These are phyloP conservation scores for Zaprionus obscuricornis DNA, from an alignment of 2,888 invertebrate species.

Conservation along the genomic window DNA sequence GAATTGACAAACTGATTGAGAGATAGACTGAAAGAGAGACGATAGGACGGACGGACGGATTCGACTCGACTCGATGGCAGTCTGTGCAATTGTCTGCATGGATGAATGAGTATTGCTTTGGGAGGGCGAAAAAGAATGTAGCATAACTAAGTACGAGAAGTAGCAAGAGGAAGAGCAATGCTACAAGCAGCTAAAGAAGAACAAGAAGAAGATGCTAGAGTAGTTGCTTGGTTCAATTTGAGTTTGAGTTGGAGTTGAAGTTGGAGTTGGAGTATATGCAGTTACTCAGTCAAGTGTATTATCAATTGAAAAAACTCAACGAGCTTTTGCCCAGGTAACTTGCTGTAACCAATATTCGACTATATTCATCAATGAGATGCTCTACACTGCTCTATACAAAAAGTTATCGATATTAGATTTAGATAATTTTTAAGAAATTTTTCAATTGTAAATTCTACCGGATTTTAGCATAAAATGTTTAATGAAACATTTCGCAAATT, in stretches of 20 bases:
- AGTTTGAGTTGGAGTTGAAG: not conserved
- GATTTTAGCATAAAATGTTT: too few species aligned
- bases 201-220: too few species aligned
- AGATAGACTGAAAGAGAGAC: conserved; percentile 28
- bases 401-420: too few species aligned
- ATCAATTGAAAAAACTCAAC: conserved; percentile 72
- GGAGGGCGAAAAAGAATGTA: too few species aligned
- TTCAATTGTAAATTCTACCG: too few species aligned
- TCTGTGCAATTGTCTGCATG: conserved; percentile 69
- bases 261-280: conserved; percentile 13
- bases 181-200: too few species aligned
- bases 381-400: conserved; percentile 6
- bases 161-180: too few species aligned
- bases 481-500: too few species aligned
- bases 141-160: too few species aligned
- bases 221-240: conserved; percentile 16
- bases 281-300: conserved; percentile 68
- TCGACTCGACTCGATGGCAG: conserved; percentile 22
- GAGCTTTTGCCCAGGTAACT: conserved; percentile 47
- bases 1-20: conserved; percentile 48
- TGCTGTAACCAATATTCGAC: not conserved
- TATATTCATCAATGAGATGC: conserved; percentile 12
- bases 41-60: conserved; percentile 19
- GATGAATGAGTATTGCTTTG: conserved; percentile 62
- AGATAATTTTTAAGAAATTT: too few species aligned